These are phyloP conservation scores for Cottoperca gobio DNA, from an alignment of 2,797 vertebrate species.

Conservation along the genomic window DNA sequence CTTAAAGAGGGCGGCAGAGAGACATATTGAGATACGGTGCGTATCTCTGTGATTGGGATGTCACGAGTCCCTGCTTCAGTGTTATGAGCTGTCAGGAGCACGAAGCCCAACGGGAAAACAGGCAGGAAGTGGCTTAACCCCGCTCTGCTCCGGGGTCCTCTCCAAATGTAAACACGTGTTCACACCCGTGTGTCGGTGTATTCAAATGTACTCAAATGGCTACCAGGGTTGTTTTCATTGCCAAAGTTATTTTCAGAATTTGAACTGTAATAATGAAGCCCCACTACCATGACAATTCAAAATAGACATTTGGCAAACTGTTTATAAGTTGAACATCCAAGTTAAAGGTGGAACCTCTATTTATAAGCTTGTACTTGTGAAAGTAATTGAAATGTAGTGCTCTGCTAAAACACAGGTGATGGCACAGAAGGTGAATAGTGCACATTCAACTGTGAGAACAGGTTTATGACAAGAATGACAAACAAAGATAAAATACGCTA, in stretches of 20 bases:
- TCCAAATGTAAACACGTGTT: constrained; percentile 42
- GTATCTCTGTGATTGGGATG: constrained; percentile 34
- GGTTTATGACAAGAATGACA: neutral
- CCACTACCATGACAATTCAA: neutral
- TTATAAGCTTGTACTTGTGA: constrained; percentile 10
- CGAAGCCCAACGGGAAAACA: constrained; percentile 16
- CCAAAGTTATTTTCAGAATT: constrained; percentile 37
- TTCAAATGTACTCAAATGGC: neutral
- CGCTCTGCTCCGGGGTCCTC: constrained; percentile 8
- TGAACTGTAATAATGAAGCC: constrained; percentile 10
- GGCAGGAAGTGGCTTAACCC: constrained; percentile 38
- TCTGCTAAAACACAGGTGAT: neutral
- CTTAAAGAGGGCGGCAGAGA: neutral
- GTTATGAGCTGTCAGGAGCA: constrained; percentile 40
- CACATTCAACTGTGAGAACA: neutral
- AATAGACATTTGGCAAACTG: constrained; percentile 1
- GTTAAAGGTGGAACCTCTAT: constrained; percentile 16
- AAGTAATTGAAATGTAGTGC: neutral
- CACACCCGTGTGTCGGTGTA: constrained; percentile 10
- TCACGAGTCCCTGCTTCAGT: constrained; percentile 23
- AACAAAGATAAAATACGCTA: neutral
- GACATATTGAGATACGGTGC: constrained; percentile 3
- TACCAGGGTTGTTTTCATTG: neutral
- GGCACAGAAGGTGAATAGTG: neutral
- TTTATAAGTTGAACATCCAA: neutral